Base-by-base conservation (phyloP, 1,140 invertebrate genomes). In the Drosophila bipectinata region DNA sequence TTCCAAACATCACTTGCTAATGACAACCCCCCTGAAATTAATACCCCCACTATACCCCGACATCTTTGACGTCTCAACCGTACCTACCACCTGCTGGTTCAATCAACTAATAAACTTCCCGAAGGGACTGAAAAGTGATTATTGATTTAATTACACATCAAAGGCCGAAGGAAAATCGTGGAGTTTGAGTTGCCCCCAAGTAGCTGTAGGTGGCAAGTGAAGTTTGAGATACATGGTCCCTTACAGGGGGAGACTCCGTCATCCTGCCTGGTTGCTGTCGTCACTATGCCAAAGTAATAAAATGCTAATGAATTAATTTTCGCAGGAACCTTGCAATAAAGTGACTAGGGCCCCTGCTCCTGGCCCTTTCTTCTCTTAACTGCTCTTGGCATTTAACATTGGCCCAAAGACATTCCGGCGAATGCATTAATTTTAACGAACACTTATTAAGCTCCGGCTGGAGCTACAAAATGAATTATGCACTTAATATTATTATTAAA, bases 71-170 rank as follows among this genome's bases (percentile, higher is more conserved):
- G 32, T 21, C 30, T 52, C 72, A 66, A 41, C 72, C 75, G 32
- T 9, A n/a, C 34, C 71, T 37, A 39, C 61, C 59, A 66, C 72
- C 71, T 74, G 54, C 53, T 32, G 41, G 71, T 47, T 57, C 64
- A 57, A 71, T 71, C 67, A 41, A 56, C 72, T 64, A 74, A 74
- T 74, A 74, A 74, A 74, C 72, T 64, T 30, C 37, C 53, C 48
- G 12, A 37, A 32, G 57, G 48, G 59, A 51, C 66, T 69, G 26
- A 48, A 82, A 78, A 87, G 69, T 87, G 83, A 82, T 82, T 87
- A 87, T 88, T 87, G 82, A 87, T 87, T 87, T 87, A 87, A 88
- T 87, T 87, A 87, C 82, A 88, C 82, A 87, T 87, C 82, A 87
- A 87, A 87, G 82, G 54, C 71, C 53, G 69, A 51, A 49, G 41